Base-by-base conservation (phyloP, 2,888 invertebrate species). In the Pinctada fucata region DNA sequence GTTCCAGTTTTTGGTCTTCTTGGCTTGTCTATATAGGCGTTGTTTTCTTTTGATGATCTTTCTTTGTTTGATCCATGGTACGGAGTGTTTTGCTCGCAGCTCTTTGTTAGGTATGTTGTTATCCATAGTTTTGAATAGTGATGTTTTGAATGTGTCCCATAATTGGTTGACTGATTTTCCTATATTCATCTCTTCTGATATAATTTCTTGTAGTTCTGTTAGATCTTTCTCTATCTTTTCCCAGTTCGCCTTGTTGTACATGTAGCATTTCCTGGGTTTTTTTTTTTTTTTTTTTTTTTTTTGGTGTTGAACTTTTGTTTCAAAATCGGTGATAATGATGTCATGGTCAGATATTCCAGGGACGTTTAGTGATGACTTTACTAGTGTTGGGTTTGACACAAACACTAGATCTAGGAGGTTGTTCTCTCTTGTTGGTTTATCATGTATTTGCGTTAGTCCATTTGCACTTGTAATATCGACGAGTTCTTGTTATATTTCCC, bases 331-430 rank as follows among this genome's bases (percentile, higher is more conserved):
- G 10, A 79, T 75, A 5, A 83, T 58, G 6, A 79, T 81, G 31
- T 79, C 78, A 45, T 83, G 78, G 65, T 81, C 78, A 47, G 76
- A 83, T 72, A 79, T 78, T 2, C 81, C 78, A 16, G 79, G 79
- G 6, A 71, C 68, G 31, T 75, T 81, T 3, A 45, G 31, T 64
- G 81, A 74, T 8, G 81, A 79, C 63, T 83, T 81, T 1, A 80
- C 73, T 16, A 81, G 47, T 1, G 76, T 64, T 45, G n/a, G n/a
- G n/a, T n/a, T n/a, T n/a, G n/a, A n/a, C n/a, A n/a, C n/a, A n/a
- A n/a, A n/a, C n/a, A n/a, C n/a, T 5, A 81, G 67, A 66, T 79
- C 66, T 8, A 79, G 58, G 0, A 78, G n/a, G 16, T 81, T 73
- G 16, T 48, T 63, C 47, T 79, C 74, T 71, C 75, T 66, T 0